phyloP scores from a whole-genome alignment of 2,888 invertebrate species.

The Laspeyria flexula region DNA sequence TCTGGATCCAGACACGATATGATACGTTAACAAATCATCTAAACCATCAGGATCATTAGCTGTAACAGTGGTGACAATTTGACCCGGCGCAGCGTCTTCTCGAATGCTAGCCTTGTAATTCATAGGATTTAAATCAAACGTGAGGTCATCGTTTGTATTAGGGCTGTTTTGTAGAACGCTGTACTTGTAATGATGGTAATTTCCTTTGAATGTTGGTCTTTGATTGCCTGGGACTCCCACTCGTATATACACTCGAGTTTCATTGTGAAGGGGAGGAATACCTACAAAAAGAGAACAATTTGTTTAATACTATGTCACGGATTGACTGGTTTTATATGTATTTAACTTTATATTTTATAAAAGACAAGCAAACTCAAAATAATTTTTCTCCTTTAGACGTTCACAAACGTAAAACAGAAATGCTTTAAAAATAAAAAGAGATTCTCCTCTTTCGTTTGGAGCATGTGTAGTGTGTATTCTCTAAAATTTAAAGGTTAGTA shows the following conservation, averaged over 20 bases:
- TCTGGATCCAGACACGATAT: constrained; percentile 90
- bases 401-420: too few species aligned
- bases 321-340: too few species aligned
- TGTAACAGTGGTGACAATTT: constrained; percentile 89
- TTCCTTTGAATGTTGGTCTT: constrained; percentile 91
- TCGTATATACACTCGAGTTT: constrained; percentile 88
- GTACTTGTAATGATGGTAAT: constrained; percentile 87
- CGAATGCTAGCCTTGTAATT: constrained; percentile 89
- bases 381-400: too few species aligned
- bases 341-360: too few species aligned
- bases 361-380: too few species aligned
- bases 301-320: background rate
- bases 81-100: constrained; percentile 90
- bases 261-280: constrained; percentile 87
- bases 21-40: constrained; percentile 89
- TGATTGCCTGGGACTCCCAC: constrained; percentile 93
- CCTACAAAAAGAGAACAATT: constrained; percentile 64
- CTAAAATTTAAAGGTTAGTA: background rate
- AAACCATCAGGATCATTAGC: constrained; percentile 93
- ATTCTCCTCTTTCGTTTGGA: too few species aligned
- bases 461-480: too few species aligned
- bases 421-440: too few species aligned
- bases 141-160: constrained; percentile 70
- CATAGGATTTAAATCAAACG: constrained; percentile 88
- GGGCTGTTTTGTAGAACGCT: constrained; percentile 63